Base-by-base conservation (phyloP, 2,113 vertebrate genomes). In the Pygoscelis antarcticus region DNA sequence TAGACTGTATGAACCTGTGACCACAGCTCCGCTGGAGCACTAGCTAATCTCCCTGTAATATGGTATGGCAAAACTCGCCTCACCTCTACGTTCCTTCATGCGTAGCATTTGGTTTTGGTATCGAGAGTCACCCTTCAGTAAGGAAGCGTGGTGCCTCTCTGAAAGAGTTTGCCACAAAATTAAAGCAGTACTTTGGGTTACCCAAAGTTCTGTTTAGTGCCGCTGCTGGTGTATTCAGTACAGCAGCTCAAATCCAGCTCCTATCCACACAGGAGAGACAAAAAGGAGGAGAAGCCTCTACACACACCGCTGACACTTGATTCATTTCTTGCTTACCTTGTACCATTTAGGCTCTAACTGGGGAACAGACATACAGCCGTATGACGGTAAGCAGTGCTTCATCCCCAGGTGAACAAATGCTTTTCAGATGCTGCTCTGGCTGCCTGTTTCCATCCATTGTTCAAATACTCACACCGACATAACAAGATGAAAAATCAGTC, bases 291-390 rank as follows among this genome's bases (percentile, higher is more conserved):
- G 14, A 40, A 52, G 5, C 34, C 38, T 52, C 47, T 40, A 13
- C 21, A 36, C 11, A 10, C 34, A 27, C 15, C 7, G 5, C 30
- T 49, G 34, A 29, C 21, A 46, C 52, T 54, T 1, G 0, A 30
- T 42, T 46, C 4, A 47, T 23, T 77, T 54, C 60, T 68, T 42
- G 34, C 58, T 72, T 83, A 44, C 49, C 38, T 36, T 25, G 47
- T n/a, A 11, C 13, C 32, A 14, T 36, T 80, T 25, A 34, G 38
- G 30, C 25, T 57, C 26, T 78, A 19, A 13, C 30, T 12, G 27
- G 36, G 34, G 36, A 61, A n/a, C 54, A 66, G 7, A 7, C 2
- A 36, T 2, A 30, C 29, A 87, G 34, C 47, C 22, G 6, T 2
- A 2, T 5, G 51, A 61, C 9, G 7, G 47, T 14, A 49, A 60